phyloP scores from a whole-genome alignment of 2,113 vertebrate species.

The Gymnogyps californianus region DNA sequence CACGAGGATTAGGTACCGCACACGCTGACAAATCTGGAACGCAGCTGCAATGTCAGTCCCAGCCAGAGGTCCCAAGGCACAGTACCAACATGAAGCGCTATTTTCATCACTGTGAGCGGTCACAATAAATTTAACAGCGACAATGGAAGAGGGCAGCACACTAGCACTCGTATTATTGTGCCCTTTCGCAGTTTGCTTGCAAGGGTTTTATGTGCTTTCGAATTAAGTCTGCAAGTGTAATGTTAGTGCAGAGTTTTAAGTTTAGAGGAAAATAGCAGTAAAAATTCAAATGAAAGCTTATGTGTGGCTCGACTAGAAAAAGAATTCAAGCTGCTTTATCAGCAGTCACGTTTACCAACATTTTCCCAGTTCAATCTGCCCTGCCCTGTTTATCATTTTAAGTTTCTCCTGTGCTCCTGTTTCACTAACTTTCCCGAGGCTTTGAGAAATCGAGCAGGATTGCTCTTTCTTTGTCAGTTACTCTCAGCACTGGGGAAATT shows the following conservation, averaged over 20 bases:
- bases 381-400: background rate
- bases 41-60: background rate
- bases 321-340: background rate
- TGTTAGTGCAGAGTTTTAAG: background rate
- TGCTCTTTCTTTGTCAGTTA: background rate
- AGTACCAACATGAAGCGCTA: slow-evolving; percentile 64
- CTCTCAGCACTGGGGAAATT: background rate
- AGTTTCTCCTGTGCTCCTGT: background rate
- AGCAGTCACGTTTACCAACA: background rate
- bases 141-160: background rate
- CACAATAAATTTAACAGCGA: background rate
- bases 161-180: rapidly evolving
- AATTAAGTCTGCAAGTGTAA: too few species aligned
- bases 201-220: background rate
- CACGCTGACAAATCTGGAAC: background rate
- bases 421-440: background rate
- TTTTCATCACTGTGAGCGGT: background rate
- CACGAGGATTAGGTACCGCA: background rate
- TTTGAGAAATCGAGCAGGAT: background rate
- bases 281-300: background rate
- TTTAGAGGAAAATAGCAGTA: background rate
- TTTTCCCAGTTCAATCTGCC: background rate
- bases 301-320: background rate
- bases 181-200: background rate
- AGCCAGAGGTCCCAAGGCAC: background rate